Evolutionary conservation across 2,113 vertebrate genomes (phyloP), one percentile per base, ranked within the genome.

Genomic region (Dinomys branickii): DNA sequence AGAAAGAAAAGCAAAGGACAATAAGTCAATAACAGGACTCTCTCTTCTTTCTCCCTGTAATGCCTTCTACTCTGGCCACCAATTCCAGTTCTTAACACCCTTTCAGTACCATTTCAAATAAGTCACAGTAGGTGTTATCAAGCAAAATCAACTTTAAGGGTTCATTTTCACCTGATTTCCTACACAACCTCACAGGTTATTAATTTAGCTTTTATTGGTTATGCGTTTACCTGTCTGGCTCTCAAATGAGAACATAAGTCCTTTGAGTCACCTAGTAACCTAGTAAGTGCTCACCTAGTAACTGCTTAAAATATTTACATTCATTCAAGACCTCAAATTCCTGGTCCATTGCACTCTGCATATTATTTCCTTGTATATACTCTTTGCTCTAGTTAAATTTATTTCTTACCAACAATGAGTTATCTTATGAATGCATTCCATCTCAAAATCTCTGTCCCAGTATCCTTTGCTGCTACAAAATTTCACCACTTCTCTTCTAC

Each of bases 201-300:
- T 71, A 88, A 90, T 73, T 88, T 86, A 73, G 77, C 17, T 2
- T 65, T 94, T 78, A 89, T 14, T 71, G 16, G 12, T 85, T 71
- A 5, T 90, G 3, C 65, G 6, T 47, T 4, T 54, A 7, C 7
- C 38, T 41, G 4, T 58, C 8, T 84, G n/a, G 8, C 11, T 90
- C 24, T 19, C 20, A 38, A 52, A 4, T 50, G 28, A 92, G 24
- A 90, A 47, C 7, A 56, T 73, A 30, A 88, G 11, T 26, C 33
- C n/a, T 83, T 52, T 14, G 1, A 84, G 35, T 52, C 13, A 84
- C 30, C 5, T 91, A 14, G 3, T 73, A 80, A 85, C 4, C n/a
- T n/a, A n/a, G n/a, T n/a, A n/a, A n/a, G n/a, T n/a, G n/a, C n/a
- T 52, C 13, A 84, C 30, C 5, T 91, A 14, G 3, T 73, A 80